Evolutionary conservation across 2,113 vertebrate species (phyloP).

Genomic region (Forbesichthys agassizii): DNA sequence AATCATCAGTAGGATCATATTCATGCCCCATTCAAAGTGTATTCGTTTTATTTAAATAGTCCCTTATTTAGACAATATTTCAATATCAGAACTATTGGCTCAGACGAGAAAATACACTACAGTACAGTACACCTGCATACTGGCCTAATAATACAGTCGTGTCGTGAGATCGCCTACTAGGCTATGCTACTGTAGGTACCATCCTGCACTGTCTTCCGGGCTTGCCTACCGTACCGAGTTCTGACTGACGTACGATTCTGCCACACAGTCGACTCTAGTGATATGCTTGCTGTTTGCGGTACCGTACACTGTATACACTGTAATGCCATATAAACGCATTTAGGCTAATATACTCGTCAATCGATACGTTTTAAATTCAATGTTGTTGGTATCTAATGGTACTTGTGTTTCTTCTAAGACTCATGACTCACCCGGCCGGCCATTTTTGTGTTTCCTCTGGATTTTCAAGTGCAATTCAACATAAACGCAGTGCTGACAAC

Average conservation of each 20-base stretch:
- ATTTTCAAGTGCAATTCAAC: constrained; percentile 30
- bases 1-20: no score
- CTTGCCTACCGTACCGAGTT: constrained; percentile 43
- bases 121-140: no score
- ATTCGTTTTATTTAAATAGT: no score
- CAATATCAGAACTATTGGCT: no score
- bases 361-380: background rate
- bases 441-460: constrained; percentile 50
- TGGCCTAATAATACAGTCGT: no score
- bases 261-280: constrained; percentile 37
- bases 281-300: constrained; percentile 15
- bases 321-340: background rate
- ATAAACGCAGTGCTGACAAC: constrained; percentile 26
- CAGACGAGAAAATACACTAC: no score
- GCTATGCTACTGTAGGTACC: background rate
- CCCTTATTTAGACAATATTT: no score
- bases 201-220: constrained; percentile 55
- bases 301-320: background rate
- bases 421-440: constrained; percentile 62
- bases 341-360: background rate
- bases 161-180: no score
- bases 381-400: background rate
- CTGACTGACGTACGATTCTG: constrained; percentile 56
- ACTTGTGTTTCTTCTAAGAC: background rate
- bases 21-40: no score